Base-by-base conservation (phyloP, 2,888 invertebrate species). In the Alsophila aescularia region DNA sequence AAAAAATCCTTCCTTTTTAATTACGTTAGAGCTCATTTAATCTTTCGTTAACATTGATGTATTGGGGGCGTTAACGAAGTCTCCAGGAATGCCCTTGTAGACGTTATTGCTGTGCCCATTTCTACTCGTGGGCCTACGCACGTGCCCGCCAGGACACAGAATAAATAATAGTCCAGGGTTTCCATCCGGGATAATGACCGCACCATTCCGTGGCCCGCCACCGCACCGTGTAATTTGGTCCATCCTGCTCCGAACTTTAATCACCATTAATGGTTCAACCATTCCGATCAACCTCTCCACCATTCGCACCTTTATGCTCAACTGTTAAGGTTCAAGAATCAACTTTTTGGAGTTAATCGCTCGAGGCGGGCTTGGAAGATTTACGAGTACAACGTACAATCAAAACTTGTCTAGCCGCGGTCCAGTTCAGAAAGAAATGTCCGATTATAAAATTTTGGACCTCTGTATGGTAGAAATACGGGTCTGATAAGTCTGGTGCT, bases 191-290 rank as follows among this genome's bases (percentile, higher is more conserved):
- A 80, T 83, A 81, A 80, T 79, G 80, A 85, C 83, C 85, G 79
- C 71, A 68, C 69, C 73, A 77, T 81, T 79, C 72, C 70, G 79
- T 79, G 75, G 77, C 69, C 75, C 73, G 54, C 64, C 70, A 65
- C 60, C 79, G 68, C 72, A 81, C 80, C 85, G 76, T 87, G 76
- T 88, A 88, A 89, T 89, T 89, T 85, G 77, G 82, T 74, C 75
- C 85, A 83, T 85, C 87, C 85, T 85, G 85, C 79, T 79, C 78
- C 72, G 67, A 70, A 72, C 79, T 82, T 79, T 87, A 87, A 87
- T 89, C 83, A 84, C 42, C 48, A 77, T 72, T 83, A 84, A 85
- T 84, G 79, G 73, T 79, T 75, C 66, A 72, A 29, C 31, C n/a
- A n/a, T n/a, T n/a, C n/a, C n/a, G n/a, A n/a, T n/a, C n/a, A 18